Evolutionary conservation across 2,113 vertebrate genomes (phyloP).

Genomic region (Bothrops jararaca): DNA sequence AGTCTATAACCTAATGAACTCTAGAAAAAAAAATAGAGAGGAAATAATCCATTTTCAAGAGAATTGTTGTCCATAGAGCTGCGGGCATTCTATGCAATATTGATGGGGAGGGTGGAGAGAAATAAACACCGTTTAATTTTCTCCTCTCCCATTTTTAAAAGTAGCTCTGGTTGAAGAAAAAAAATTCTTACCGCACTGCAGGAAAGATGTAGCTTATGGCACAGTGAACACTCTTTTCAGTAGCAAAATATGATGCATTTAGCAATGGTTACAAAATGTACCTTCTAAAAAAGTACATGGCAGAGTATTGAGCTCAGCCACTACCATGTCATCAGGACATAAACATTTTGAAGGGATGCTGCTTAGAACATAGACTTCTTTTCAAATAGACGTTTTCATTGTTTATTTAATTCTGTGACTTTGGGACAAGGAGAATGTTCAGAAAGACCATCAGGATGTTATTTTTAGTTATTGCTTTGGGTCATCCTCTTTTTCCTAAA

Average conservation of each 20-base stretch:
- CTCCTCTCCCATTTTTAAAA: not conserved
- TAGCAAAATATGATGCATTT: slow-evolving; percentile 1
- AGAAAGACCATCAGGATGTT: not conserved
- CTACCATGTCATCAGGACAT: not conserved
- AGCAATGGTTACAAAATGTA: slow-evolving; percentile 15
- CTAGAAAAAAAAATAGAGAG: not conserved
- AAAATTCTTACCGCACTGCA: not conserved
- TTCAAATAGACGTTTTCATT: not conserved
- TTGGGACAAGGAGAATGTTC: not conserved
- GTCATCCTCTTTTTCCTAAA: not conserved
- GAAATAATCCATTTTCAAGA: not conserved
- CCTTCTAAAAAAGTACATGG: slow-evolving; percentile 20
- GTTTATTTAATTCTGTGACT: slow-evolving; percentile 2
- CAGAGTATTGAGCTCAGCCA: not conserved
- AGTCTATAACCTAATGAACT: slow-evolving; percentile 11
- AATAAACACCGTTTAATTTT: not conserved
- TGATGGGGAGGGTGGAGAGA: no score
- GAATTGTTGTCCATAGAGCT: not conserved
- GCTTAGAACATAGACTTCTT: slow-evolving; percentile 10
- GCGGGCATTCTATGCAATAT: not conserved
- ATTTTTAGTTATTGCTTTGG: not conserved
- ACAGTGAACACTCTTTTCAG: not conserved
- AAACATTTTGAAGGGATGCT: slow-evolving; percentile 5
- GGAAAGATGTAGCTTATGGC: not conserved
- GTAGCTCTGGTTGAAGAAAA: not conserved